A percentile compares a stretch with the other conserved stretches of the same genome.
Conservation (phyloP, 2,113 vertebrate species). For the Porphyrio hochstetteri region DNA sequence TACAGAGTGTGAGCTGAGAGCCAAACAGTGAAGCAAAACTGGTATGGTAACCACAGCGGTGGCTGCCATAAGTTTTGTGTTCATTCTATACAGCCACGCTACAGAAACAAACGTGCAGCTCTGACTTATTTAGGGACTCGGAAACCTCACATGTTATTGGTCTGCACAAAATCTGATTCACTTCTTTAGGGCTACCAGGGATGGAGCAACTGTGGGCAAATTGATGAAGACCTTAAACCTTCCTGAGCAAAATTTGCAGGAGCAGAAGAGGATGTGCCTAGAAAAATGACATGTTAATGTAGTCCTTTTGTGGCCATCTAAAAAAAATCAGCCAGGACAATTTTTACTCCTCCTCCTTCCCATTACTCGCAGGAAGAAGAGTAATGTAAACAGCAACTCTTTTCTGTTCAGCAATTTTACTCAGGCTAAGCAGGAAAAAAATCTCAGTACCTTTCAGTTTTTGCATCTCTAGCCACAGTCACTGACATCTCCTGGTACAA, state of each 20-base stretch:
- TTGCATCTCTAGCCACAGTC: not conserved
- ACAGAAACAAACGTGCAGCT: not conserved
- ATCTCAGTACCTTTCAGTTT: not conserved
- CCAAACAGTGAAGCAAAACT: not conserved
- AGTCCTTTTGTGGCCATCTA: not conserved
- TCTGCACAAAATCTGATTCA: not conserved
- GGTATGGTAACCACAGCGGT: not conserved
- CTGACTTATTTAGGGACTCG: not conserved
- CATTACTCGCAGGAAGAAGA: not conserved
- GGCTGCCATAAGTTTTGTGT: not conserved
- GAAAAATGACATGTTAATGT: not conserved
- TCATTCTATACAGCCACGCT: not conserved
- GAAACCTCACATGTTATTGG: not conserved
- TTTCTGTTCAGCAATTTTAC: not conserved
- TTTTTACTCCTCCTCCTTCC: not conserved
- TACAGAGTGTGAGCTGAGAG: not conserved
- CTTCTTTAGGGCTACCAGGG: not conserved
- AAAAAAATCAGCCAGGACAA: not conserved
- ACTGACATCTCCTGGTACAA: not conserved
- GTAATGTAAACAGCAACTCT: not conserved
- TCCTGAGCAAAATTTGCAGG: not conserved
- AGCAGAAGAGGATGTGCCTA: not conserved
- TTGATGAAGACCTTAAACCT: not conserved
- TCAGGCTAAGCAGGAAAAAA: not conserved
- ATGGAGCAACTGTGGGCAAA: not conserved